These are phyloP conservation scores for Siphamia tubifer DNA, from an alignment of 2,113 vertebrate species.

Conservation along the genomic window DNA sequence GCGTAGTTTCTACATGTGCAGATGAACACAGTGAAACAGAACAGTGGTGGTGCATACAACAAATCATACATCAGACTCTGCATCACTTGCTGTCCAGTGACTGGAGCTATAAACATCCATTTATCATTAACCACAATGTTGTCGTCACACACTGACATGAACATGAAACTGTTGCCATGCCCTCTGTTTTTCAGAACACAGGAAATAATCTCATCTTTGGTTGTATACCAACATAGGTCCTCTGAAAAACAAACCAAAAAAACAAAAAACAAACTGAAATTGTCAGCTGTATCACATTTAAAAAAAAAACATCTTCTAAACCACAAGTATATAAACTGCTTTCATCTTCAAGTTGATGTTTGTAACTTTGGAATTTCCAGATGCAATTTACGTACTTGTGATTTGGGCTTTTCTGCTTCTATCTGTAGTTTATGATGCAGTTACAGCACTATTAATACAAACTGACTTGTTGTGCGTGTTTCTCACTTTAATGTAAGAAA, in stretches of 20 bases:
- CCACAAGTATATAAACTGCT: neutral
- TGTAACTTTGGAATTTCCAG: neutral
- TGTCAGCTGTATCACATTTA: neutral
- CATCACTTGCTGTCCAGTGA: conserved; percentile 12
- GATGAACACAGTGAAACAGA: neutral
- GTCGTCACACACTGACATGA: conserved; percentile 3
- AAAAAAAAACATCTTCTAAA: neutral
- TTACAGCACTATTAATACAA: neutral
- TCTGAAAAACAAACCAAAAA: neutral
- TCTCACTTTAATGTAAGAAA: conserved; percentile 14
- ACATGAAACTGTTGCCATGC: neutral
- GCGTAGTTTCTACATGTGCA: neutral
- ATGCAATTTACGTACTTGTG: neutral
- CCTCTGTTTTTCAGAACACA: conserved; percentile 16
- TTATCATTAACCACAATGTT: conserved; percentile 23
- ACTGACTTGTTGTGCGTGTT: conserved; percentile 12
- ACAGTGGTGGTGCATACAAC: neutral
- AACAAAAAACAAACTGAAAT: no score
- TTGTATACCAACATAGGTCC: neutral
- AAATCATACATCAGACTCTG: conserved; percentile 8
- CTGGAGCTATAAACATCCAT: conserved; percentile 21
- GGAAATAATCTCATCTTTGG: conserved; percentile 35
- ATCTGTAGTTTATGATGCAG: neutral
- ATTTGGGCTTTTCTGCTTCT: neutral
- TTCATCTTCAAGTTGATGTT: neutral